Evolutionary conservation across 2,113 vertebrate genomes (phyloP).

Genomic region (Aythya baeri): DNA sequence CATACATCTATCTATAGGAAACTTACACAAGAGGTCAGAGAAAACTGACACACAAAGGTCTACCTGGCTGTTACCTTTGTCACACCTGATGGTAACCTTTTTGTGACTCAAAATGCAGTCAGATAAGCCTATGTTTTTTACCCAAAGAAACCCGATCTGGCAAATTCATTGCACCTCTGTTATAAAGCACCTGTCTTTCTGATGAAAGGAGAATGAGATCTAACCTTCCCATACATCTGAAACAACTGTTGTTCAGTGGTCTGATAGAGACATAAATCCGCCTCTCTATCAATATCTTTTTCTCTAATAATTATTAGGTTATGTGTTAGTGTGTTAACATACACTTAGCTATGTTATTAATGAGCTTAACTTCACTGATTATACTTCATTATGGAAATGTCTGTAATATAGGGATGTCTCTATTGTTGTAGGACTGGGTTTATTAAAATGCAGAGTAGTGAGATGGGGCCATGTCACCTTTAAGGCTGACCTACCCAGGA

Average conservation of each 20-base stretch:
- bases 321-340: not conserved
- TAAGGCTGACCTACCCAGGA: not conserved
- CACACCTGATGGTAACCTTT: not conserved
- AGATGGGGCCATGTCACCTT: not conserved
- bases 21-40: not conserved
- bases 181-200: not conserved
- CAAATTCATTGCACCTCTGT: not conserved
- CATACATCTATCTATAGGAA: not conserved
- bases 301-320: not conserved
- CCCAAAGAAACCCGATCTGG: not conserved
- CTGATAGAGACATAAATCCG: not conserved
- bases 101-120: not conserved
- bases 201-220: not conserved
- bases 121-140: not conserved
- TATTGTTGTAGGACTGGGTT: not conserved
- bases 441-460: not conserved
- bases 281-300: not conserved
- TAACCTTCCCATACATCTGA: not conserved
- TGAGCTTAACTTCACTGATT: not conserved
- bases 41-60: not conserved
- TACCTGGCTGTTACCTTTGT: not conserved
- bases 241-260: not conserved
- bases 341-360: not conserved
- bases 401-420: not conserved
- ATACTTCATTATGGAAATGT: not conserved